phyloP scores from a whole-genome alignment of 2,888 invertebrate species.

The Arge pagana region DNA sequence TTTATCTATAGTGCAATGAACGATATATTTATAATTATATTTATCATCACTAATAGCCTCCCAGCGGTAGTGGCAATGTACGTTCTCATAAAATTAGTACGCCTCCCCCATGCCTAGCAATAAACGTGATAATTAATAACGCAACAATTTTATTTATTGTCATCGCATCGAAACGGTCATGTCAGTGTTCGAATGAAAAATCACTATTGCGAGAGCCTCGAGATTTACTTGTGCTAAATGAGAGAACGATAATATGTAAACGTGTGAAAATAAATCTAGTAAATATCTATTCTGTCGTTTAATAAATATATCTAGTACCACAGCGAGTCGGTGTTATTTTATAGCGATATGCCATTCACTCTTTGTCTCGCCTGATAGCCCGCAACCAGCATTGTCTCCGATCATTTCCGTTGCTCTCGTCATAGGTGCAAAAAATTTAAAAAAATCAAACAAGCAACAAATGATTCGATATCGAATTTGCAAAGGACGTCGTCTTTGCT shows the following conservation, averaged over 20 bases:
- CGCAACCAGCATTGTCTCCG: too few species aligned
- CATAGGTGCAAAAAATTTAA: too few species aligned
- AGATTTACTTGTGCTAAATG: not conserved
- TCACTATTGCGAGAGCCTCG: conserved; percentile 37
- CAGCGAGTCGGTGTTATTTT: too few species aligned
- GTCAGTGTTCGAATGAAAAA: conserved; percentile 46
- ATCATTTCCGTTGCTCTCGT: too few species aligned
- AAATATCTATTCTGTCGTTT: conserved; percentile 1
- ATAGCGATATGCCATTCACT: too few species aligned
- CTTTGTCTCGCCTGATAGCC: too few species aligned
- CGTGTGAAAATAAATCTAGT: conserved; percentile 17
- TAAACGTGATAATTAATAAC: conserved; percentile 43
- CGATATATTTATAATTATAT: conserved; percentile 20
- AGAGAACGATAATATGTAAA: conserved; percentile 17
- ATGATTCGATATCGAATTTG: too few species aligned
- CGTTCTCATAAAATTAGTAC: conserved; percentile 14
- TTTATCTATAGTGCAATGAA: conserved; percentile 21
- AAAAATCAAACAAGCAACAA: too few species aligned
- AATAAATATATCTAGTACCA: not conserved
- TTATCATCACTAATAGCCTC: conserved; percentile 19
- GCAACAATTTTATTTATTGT: conserved; percentile 45
- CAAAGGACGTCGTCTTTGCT: too few species aligned
- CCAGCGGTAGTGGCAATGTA: conserved; percentile 16
- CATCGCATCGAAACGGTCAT: conserved; percentile 34
- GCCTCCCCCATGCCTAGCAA: conserved; percentile 37